Conservation (phyloP, 2,113 vertebrate species). For the Leucopternis melanops region DNA sequence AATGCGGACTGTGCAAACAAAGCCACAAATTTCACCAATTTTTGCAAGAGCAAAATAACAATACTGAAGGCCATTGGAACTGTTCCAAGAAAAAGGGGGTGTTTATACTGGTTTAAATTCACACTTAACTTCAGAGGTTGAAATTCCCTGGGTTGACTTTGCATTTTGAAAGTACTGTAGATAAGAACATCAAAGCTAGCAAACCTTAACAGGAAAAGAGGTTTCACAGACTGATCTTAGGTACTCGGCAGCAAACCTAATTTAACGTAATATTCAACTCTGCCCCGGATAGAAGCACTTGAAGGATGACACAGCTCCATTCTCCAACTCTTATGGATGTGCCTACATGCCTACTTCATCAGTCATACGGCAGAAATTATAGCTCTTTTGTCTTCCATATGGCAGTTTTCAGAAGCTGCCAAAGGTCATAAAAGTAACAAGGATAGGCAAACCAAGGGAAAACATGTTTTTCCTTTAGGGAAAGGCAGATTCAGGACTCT, state of each 20-base stretch:
- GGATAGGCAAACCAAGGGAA: background rate
- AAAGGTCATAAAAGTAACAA: background rate
- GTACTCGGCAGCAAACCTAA: background rate
- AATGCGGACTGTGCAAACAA: background rate
- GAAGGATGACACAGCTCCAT: background rate
- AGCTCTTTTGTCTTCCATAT: background rate
- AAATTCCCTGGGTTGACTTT: background rate
- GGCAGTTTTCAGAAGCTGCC: background rate
- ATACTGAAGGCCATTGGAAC: background rate
- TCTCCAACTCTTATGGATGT: background rate
- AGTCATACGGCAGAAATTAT: background rate
- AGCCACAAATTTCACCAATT: background rate
- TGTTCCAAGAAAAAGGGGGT: background rate
- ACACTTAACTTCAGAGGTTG: background rate
- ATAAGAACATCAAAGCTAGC: conserved; percentile 26
- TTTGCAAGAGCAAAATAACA: background rate
- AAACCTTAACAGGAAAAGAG: background rate
- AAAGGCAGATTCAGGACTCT: background rate
- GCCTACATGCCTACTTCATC: background rate
- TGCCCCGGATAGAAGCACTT: background rate
- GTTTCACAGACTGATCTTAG: background rate
- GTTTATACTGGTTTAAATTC: background rate
- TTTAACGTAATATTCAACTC: background rate
- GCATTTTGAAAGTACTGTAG: background rate
- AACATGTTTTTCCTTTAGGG: background rate